Evolutionary conservation across 2,888 invertebrate species (phyloP).

Genomic region (Pammene aurita): DNA sequence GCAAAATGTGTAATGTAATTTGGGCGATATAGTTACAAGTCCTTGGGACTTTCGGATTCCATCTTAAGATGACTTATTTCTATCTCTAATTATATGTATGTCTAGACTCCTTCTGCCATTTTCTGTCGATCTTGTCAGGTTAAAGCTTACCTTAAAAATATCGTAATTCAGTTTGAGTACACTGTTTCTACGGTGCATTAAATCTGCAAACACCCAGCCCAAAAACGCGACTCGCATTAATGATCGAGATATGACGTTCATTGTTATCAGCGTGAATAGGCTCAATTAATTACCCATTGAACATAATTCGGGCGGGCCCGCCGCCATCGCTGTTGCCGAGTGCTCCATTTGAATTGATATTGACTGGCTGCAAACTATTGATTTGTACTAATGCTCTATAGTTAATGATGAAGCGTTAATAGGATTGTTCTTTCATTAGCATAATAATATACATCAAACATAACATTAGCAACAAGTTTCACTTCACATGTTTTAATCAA

Average conservation of each 20-base stretch:
- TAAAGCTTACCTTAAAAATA: not conserved
- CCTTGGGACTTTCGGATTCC: too few species aligned
- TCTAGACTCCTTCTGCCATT: not conserved
- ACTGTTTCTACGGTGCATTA: slow-evolving; percentile 31
- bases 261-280: slow-evolving; percentile 76
- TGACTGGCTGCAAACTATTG: slow-evolving; percentile 52
- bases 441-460: not conserved
- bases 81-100: too few species aligned
- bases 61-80: too few species aligned
- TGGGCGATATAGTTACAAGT: too few species aligned
- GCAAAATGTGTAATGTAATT: too few species aligned
- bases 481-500: too few species aligned
- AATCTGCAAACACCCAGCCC: slow-evolving; percentile 8
- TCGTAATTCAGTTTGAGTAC: not conserved
- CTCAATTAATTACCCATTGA: slow-evolving; percentile 81
- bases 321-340: slow-evolving; percentile 63
- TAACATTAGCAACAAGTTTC: not conserved
- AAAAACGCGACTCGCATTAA: slow-evolving; percentile 57
- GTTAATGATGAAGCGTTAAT: slow-evolving; percentile 22
- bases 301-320: slow-evolving; percentile 80
- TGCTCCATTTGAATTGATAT: slow-evolving; percentile 65
- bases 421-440: slow-evolving; percentile 4
- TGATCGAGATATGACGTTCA: slow-evolving; percentile 65
- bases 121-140: not conserved
- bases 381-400: slow-evolving; percentile 36